A percentile compares a stretch with the other conserved stretches of the same genome.
phyloP scores from a whole-genome alignment of 2,888 invertebrate species.

The Bellardia bayeri region DNA sequence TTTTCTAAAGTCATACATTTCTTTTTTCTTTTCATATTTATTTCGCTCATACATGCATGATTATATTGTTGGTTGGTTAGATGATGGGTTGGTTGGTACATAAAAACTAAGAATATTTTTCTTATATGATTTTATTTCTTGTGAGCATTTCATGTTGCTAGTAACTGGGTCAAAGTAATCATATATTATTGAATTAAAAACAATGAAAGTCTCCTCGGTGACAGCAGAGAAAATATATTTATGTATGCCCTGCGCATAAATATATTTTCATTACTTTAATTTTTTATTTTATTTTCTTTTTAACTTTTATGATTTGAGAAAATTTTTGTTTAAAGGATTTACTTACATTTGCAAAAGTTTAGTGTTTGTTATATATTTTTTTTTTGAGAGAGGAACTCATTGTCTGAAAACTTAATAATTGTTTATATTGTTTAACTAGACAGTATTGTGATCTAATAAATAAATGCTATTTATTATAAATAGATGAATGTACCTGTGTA shows the following conservation, averaged over 20 bases:
- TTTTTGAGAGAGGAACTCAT: too few relatives aligned
- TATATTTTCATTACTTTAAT: conserved; percentile 26
- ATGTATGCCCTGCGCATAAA: background rate
- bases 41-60: background rate
- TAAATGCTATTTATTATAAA: too few relatives aligned
- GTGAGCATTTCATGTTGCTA: conserved; percentile 1
- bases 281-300: background rate
- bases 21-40: background rate
- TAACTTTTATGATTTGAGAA: too few relatives aligned
- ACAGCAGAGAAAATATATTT: conserved; percentile 43
- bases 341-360: too few relatives aligned
- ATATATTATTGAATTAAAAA: conserved; percentile 64
- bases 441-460: too few relatives aligned
- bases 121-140: conserved; percentile 34
- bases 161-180: conserved; percentile 69
- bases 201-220: conserved; percentile 55
- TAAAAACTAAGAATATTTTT: conserved; percentile 2
- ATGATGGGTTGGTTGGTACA: background rate
- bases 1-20: conserved; percentile 28
- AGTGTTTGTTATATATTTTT: too few relatives aligned
- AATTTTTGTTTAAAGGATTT: too few relatives aligned
- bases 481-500: too few relatives aligned
- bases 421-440: too few relatives aligned
- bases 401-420: too few relatives aligned
- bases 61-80: conserved; percentile 16